Base-by-base conservation (phyloP, 2,888 invertebrate genomes). In the Athalia cordata region DNA sequence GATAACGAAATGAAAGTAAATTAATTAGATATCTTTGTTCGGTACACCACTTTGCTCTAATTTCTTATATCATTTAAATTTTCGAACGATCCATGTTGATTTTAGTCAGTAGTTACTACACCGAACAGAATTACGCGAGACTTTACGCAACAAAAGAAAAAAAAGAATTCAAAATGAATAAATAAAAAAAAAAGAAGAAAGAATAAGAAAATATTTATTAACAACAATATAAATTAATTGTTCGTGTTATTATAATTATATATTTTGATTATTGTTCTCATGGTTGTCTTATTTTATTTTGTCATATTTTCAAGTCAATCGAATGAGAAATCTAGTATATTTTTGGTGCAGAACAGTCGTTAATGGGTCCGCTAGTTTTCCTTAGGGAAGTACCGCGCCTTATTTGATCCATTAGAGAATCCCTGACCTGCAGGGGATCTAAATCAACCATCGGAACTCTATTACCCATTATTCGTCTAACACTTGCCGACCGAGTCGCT, bases 321-420 rank as follows among this genome's bases (percentile, higher is more conserved):
- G 50, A 29, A 15, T 67, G 6, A 49, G 68, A 61, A 9, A 67
- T 61, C 92, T 92, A 96, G 88, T 94, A 95, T 90, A 96, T 96
- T 91, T 96, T 96, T 49, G 97, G 97, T 80, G 97, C 97, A 72
- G 97, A 97, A 82, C 97, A 93, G 90, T 97, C 97, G 91, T 95
- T 95, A 86, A 94, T 94, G 11, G 93, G 87, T n/a, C 90, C 92
- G 82, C 94, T 93, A 82, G 97, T 96, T 85, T 96, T 94, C 79
- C 95, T 94, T 78, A 97, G 90, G 59, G 95, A 94, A 15, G 97
- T 97, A 78, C 97, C 97, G 81, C 95, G 93, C 86, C 96, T 95
- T 80, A 97, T 97, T 89, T 97, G 97, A 92, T 97, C 97, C 97
- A 97, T 96, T n/a, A 97, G 92, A 0, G 97, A 97, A 83, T 96